These are phyloP conservation scores for Diprion similis DNA, from an alignment of 1,140 invertebrate species.

Conservation along the genomic window DNA sequence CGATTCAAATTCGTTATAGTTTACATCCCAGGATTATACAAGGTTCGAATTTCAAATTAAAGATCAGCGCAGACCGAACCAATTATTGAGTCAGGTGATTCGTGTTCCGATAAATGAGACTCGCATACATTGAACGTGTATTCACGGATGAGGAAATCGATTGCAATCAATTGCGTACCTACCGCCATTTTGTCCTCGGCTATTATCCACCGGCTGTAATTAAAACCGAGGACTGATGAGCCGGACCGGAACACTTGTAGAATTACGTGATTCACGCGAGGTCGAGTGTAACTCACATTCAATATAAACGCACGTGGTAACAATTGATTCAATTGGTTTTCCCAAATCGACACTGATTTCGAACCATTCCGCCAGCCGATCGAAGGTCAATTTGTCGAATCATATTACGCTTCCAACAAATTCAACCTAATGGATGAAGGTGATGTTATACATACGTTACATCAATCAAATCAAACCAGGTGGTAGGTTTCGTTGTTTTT, in stretches of 20 bases:
- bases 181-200: not conserved
- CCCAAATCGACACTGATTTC: too few relatives aligned
- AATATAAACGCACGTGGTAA: not conserved
- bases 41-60: not conserved
- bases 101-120: not conserved
- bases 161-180: not conserved
- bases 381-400: too few relatives aligned
- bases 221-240: not conserved
- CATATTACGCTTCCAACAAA: too few relatives aligned
- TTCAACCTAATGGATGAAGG: too few relatives aligned
- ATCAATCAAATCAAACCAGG: too few relatives aligned
- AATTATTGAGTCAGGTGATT: not conserved
- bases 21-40: not conserved
- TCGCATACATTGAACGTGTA: not conserved
- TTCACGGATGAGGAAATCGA: not conserved
- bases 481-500: too few relatives aligned
- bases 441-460: too few relatives aligned
- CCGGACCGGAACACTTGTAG: not conserved
- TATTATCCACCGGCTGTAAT: not conserved
- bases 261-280: slow-evolving; percentile 7
- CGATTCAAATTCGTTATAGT: too few relatives aligned
- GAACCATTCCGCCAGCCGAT: too few relatives aligned
- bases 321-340: too few relatives aligned
- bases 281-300: not conserved
- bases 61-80: not conserved